phyloP scores from a whole-genome alignment of 2,888 invertebrate genomes.

The Apamea sordens region DNA sequence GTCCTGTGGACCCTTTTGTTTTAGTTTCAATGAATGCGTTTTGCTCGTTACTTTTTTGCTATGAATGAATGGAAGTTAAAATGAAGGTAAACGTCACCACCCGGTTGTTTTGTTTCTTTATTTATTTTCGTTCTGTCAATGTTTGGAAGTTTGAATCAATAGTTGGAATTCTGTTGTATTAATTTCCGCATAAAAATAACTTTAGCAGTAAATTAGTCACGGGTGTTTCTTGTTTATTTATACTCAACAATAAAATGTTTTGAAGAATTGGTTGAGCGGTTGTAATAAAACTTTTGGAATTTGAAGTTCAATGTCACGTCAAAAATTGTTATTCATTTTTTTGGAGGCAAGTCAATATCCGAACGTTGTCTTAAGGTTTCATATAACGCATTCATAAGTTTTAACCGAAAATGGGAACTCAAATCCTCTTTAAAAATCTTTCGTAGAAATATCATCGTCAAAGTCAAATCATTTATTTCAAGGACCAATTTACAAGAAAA shows the following conservation, averaged over 20 bases:
- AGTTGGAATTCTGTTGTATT: constrained; percentile 10
- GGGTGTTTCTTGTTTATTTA: constrained; percentile 21
- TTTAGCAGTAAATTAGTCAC: constrained; percentile 30
- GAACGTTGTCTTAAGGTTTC: not conserved
- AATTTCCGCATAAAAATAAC: constrained; percentile 19
- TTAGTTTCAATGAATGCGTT: constrained; percentile 44
- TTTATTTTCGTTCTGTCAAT: constrained; percentile 9
- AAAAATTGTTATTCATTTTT: not conserved
- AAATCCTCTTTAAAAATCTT: not conserved
- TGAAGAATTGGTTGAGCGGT: constrained; percentile 4
- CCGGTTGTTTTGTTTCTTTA: constrained; percentile 1
- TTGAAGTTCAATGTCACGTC: not conserved
- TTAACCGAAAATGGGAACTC: not conserved
- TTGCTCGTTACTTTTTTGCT: constrained; percentile 10
- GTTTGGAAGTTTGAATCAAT: constrained; percentile 7
- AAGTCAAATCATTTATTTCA: not conserved
- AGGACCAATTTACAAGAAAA: not conserved
- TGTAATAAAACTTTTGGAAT: not conserved
- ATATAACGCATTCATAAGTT: not conserved
- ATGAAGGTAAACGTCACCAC: not conserved
- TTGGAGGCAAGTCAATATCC: not conserved
- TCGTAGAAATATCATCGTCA: not conserved
- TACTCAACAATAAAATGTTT: constrained; percentile 10
- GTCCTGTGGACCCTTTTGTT: constrained; percentile 53
- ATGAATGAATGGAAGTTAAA: constrained; percentile 30